Base-by-base conservation (phyloP, 2,888 invertebrate species). In the Catocala sponsa region DNA sequence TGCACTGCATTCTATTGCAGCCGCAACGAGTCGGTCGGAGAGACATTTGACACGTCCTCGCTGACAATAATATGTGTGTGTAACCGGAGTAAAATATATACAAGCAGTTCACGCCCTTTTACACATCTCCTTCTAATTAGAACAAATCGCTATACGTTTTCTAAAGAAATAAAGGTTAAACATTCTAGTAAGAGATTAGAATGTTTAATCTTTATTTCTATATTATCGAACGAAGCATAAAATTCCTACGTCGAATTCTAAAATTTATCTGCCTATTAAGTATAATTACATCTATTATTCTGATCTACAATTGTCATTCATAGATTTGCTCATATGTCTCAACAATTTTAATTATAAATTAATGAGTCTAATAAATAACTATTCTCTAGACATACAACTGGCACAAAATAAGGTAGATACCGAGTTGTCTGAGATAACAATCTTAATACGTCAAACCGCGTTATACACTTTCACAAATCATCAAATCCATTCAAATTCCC, bases 41-140 rank as follows among this genome's bases (percentile, higher is more conserved):
- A 88, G 92, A 92, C 91, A 93, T 91, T 91, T 92, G 92, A 93
- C 92, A 92, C 90, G 88, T 90, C 84, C 82, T 83, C 84, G 82
- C 75, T 86, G 85, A 89, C 88, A 89, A 88, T 89, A 89, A 88
- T 87, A 88, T 83, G 82, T 85, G 83, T 83, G 80, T 83, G 85
- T 85, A 86, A 86, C 82, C 80, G 77, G 80, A 82, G 83, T 77
- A 76, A 82, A 85, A 84, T 85, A 83, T 74, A 81, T 77, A 78
- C 60, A 72, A 63, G 71, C 70, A 65, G 64, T 71, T 56, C 63
- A 68, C 59, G 63, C 65, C 63, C 63, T 70, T 76, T 70, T 46
- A 62, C 47, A 61, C 55, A 65, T 55, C 44, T 59, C 55, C 55
- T 43, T 48, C 32, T 69, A 63, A 72, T 64, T 52, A 56, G 13